A percentile compares a stretch with the other conserved stretches of the same genome.
phyloP scores from a whole-genome alignment of 2,888 invertebrate genomes.

The Nemapogon koenigi region DNA sequence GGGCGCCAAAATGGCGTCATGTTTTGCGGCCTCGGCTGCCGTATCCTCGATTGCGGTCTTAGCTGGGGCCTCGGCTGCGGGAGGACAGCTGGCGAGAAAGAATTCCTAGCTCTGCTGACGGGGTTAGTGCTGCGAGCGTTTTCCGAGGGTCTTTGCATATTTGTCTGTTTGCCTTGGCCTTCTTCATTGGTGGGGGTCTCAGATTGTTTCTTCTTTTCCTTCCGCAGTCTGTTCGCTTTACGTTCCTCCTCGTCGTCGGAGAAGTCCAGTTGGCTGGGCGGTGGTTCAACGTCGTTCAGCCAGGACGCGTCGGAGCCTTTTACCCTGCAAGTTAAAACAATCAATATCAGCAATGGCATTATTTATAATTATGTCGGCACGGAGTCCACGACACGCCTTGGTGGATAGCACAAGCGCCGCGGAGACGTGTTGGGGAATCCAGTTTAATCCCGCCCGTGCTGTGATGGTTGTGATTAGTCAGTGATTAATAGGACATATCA shows the following conservation, averaged over 20 bases:
- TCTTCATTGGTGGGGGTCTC: not conserved
- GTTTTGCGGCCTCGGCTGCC: constrained; percentile 26
- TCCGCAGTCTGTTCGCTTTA: constrained; percentile 41
- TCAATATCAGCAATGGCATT: too few relatives aligned
- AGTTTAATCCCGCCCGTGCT: too few relatives aligned
- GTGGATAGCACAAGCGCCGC: too few relatives aligned
- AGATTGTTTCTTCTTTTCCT: constrained; percentile 27
- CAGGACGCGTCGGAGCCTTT: constrained; percentile 91
- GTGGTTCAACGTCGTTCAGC: constrained; percentile 83
- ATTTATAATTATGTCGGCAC: too few relatives aligned
- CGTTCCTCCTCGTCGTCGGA: constrained; percentile 91
- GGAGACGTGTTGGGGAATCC: too few relatives aligned
- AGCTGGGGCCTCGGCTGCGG: constrained; percentile 42
- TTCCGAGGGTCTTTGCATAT: constrained; percentile 49
- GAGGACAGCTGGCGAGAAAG: not conserved
- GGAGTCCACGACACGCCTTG: too few relatives aligned
- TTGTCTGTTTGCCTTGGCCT: constrained; percentile 26
- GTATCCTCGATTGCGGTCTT: constrained; percentile 36
- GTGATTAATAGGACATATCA: too few relatives aligned
- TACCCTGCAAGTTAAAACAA: constrained; percentile 68
- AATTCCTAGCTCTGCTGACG: not conserved
- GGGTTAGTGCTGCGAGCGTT: constrained; percentile 17
- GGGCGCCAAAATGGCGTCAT: not conserved
- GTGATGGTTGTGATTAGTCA: too few relatives aligned
- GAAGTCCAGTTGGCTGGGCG: constrained; percentile 78